A percentile compares a stretch with the other conserved stretches of the same genome.
These are phyloP conservation scores for Marcusenius ussheri DNA, from an alignment of 2,113 vertebrate genomes.

Conservation along the genomic window DNA sequence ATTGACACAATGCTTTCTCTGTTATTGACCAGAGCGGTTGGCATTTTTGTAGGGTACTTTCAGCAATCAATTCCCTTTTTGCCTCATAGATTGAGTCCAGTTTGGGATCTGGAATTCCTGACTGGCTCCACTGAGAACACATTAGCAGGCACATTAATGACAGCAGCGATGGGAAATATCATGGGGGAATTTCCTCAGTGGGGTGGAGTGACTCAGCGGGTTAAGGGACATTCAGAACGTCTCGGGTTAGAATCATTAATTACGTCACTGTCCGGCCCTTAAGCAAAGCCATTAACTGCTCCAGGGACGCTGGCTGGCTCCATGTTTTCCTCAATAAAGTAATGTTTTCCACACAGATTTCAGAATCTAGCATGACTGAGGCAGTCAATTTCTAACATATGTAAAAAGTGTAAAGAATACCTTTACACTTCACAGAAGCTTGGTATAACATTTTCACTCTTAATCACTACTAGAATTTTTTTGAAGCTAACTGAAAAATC, in stretches of 20 bases:
- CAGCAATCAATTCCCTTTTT: conserved; percentile 40
- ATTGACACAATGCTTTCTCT: not conserved
- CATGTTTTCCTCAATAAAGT: not conserved
- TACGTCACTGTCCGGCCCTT: not conserved
- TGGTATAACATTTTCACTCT: not conserved
- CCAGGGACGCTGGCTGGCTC: not conserved
- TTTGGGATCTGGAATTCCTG: not conserved
- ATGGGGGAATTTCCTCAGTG: not conserved
- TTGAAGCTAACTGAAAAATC: not conserved
- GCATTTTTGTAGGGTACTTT: conserved; percentile 12
- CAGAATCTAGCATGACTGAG: not conserved
- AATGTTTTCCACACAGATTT: not conserved
- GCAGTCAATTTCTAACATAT: not conserved
- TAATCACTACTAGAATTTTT: not conserved
- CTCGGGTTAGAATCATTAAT: not conserved
- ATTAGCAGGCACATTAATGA: not conserved
- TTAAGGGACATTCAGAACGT: not conserved
- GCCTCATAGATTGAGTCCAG: not conserved
- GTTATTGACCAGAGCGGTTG: not conserved
- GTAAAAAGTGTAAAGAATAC: not conserved
- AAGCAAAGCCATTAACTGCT: not conserved
- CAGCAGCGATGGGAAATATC: not conserved
- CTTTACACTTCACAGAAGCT: not conserved
- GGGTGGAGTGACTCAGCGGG: not conserved
- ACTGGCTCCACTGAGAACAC: not conserved